Evolutionary conservation across 2,888 invertebrate species (phyloP), one percentile per base, ranked within the genome.

Genomic region (Melolontha melolontha): DNA sequence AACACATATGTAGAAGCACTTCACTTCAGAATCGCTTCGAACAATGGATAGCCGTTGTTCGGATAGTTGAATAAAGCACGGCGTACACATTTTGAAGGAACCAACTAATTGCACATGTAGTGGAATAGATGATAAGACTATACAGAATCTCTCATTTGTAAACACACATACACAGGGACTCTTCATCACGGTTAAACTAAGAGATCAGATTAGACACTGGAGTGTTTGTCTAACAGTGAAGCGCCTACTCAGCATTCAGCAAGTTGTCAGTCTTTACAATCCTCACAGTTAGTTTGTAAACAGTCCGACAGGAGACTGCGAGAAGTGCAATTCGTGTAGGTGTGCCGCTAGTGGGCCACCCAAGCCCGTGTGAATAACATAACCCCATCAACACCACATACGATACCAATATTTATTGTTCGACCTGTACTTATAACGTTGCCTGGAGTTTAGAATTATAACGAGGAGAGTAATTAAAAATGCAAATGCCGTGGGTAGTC

Each of bases 191-290:
- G 68, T 68, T 74, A 69, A 72, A 74, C 72, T 71, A 72, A 73
- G 72, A 74, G 73, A 75, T 76, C 76, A 74, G 73, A 72, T 72
- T 73, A 73, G 75, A 74, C 75, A 76, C 71, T 70, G 64, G 66
- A 75, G 75, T 76, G 74, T 74, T 76, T 76, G 75, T 74, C 70
- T 73, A 70, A 71, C 71, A 70, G 69, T 69, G 67, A 65, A 70
- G 69, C 66, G 70, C 71, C 73, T 70, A 73, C 72, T 72, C 70
- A 63, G 70, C 69, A 73, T 71, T 72, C 71, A 71, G 72, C 71
- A 70, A 73, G 70, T 71, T 72, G 73, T 73, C 73, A 67, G 64
- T 73, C 70, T 68, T 72, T 64, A 55, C 68, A 39, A 66, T 55
- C 66, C 65, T 27, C 63, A 66, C 72, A 72, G 69, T 70, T 72